A percentile compares a stretch with the other conserved stretches of the same genome.
phyloP scores from a whole-genome alignment of 1,140 invertebrate species.

The Aphelinus atriplicis region DNA sequence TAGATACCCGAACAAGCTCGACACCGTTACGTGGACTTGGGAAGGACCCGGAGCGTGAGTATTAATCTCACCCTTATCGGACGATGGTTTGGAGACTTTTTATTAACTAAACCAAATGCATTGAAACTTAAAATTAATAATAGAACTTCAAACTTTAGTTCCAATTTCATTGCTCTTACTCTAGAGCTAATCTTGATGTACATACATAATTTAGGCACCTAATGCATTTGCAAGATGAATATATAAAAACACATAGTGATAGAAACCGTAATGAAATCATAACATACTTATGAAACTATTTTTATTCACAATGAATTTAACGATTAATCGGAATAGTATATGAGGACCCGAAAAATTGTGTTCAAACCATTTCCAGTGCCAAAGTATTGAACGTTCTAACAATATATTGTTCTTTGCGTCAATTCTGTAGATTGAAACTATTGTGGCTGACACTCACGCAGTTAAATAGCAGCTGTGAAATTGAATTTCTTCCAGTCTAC shows the following conservation, averaged over 20 bases:
- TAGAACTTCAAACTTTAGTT: too few species aligned
- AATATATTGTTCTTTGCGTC: background rate
- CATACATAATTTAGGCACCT: too few species aligned
- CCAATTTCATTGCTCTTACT: too few species aligned
- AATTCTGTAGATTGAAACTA: constrained; percentile 77
- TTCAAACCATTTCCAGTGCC: background rate
- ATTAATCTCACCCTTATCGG: background rate
- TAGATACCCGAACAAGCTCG: constrained; percentile 89
- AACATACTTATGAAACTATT: too few species aligned
- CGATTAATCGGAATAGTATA: background rate
- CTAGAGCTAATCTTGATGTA: too few species aligned
- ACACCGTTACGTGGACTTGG: constrained; percentile 98
- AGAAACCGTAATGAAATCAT: too few species aligned
- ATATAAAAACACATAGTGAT: too few species aligned
- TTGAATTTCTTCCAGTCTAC: constrained; percentile 95
- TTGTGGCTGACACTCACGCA: constrained; percentile 92
- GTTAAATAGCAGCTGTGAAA: constrained; percentile 89
- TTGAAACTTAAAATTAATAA: too few species aligned
- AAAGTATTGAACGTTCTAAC: background rate
- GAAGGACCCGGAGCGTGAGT: constrained; percentile 95
- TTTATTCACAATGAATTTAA: too few species aligned
- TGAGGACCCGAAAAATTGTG: constrained; percentile 2
- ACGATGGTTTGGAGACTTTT: too few species aligned
- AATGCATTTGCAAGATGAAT: too few species aligned
- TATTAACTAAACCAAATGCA: too few species aligned